A percentile compares a stretch with the other conserved stretches of the same genome.
Conservation (phyloP, 2,797 vertebrate species). For the Anableps anableps region DNA sequence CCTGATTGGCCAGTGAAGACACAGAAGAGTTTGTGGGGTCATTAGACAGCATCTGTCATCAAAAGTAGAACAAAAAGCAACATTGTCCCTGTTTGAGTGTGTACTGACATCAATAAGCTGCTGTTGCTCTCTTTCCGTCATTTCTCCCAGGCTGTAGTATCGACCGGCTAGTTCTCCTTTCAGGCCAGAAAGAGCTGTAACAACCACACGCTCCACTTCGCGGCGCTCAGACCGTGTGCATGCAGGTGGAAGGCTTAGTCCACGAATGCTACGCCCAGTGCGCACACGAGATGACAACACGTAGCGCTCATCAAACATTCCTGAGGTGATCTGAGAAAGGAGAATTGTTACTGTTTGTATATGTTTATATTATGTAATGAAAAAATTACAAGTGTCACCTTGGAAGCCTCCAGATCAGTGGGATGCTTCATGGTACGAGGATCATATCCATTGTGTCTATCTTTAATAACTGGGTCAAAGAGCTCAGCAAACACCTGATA, state of each 20-base stretch:
- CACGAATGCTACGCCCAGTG: constrained; percentile 91
- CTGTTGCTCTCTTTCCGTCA: constrained; percentile 90
- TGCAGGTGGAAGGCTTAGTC: constrained; percentile 89
- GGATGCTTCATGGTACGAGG: constrained; percentile 88
- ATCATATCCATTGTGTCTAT: constrained; percentile 91
- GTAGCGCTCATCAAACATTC: constrained; percentile 88
- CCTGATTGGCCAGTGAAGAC: constrained; percentile 76
- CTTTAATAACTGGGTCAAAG: constrained; percentile 92
- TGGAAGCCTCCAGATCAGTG: constrained; percentile 91
- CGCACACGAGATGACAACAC: constrained; percentile 91
- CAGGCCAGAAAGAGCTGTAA: constrained; percentile 86
- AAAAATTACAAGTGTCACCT: constrained; percentile 74
- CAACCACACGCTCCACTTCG: constrained; percentile 89
- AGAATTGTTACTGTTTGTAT: not conserved
- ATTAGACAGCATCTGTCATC: constrained; percentile 27
- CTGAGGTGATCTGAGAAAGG: constrained; percentile 83
- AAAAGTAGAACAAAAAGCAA: constrained; percentile 3
- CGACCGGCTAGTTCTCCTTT: constrained; percentile 88
- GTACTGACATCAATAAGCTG: constrained; percentile 89
- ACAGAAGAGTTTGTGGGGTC: constrained; percentile 32
- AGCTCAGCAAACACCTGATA: constrained; percentile 89
- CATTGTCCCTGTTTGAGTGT: not conserved
- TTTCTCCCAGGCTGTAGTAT: constrained; percentile 89
- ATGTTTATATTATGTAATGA: not conserved
- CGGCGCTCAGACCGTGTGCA: constrained; percentile 89